A percentile compares a stretch with the other conserved stretches of the same genome.
Evolutionary conservation across 30 jellyfish, hydroid and myxozoan genomes (phyloP).

Genomic region (Mastigias papua): DNA sequence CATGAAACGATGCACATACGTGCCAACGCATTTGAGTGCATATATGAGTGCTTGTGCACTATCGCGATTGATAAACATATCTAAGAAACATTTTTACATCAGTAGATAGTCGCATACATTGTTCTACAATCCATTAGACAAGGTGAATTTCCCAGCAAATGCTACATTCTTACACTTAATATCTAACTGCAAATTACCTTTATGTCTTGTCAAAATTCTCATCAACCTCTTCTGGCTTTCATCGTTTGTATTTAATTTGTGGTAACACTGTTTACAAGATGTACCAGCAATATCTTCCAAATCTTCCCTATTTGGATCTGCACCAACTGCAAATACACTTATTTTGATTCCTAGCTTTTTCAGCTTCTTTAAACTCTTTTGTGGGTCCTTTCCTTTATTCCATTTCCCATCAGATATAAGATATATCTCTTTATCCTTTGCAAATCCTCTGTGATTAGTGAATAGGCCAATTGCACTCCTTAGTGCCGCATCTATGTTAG

Average conservation of each 20-base stretch:
- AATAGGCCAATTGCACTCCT: constrained; percentile 36
- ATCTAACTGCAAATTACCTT: too few relatives aligned
- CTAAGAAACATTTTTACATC: too few relatives aligned
- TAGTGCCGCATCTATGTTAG: constrained; percentile 50
- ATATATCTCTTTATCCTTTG: constrained; percentile 41
- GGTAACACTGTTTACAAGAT: background rate
- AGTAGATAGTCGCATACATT: too few relatives aligned
- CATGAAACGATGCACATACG: too few relatives aligned
- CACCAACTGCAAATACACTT: constrained; percentile 36
- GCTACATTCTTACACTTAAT: too few relatives aligned
- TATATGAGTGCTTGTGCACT: too few relatives aligned
- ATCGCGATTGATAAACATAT: too few relatives aligned
- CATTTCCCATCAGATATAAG: constrained; percentile 64
- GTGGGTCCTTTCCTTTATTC: constrained; percentile 38
- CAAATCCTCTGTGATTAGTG: constrained; percentile 30
- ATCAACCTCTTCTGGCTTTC: background rate
- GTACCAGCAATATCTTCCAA: background rate
- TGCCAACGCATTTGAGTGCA: too few relatives aligned
- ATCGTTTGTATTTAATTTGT: background rate
- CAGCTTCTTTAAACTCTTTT: background rate
- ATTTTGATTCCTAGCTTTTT: constrained; percentile 16
- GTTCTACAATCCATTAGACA: too few relatives aligned
- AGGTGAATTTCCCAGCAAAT: too few relatives aligned
- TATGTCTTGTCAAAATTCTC: background rate
- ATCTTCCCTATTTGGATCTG: background rate